These are phyloP conservation scores for Eucidaris tribuloides DNA, from an alignment of 35 echinoderm and acorn worm genomes.

Conservation along the genomic window DNA sequence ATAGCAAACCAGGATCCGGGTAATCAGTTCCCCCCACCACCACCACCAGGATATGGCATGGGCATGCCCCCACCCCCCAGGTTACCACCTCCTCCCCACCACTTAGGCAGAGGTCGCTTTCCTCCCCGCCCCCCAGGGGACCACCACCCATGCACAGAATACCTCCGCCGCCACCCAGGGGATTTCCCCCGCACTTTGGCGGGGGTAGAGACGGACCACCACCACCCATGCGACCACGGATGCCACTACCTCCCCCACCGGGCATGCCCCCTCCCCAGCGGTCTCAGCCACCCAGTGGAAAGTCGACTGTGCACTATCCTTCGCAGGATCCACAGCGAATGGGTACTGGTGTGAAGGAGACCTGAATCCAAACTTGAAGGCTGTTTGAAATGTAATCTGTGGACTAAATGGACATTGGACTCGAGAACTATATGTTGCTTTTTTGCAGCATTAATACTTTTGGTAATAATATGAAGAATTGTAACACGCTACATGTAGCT, in stretches of 20 bases:
- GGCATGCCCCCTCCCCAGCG: neutral
- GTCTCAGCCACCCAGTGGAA: neutral
- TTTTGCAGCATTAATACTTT: no score
- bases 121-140: constrained; percentile 46
- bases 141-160: constrained; percentile 31
- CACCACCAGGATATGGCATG: constrained; percentile 35
- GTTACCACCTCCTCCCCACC: constrained; percentile 42
- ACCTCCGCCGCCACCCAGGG: constrained; percentile 10
- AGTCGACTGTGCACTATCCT: constrained; percentile 83
- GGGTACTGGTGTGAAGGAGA: constrained; percentile 57
- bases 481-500: no score
- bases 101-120: constrained; percentile 13
- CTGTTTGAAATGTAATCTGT: no score
- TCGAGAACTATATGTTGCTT: no score
- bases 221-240: constrained; percentile 10
- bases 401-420: no score
- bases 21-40: constrained; percentile 42
- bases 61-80: constrained; percentile 48
- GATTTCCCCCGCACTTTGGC: constrained; percentile 50
- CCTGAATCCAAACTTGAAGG: no score
- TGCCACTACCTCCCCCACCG: constrained; percentile 51
- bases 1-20: neutral
- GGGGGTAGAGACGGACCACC: constrained; percentile 26
- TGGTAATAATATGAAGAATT: no score
- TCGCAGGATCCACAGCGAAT: constrained; percentile 98